These are phyloP conservation scores for Capreolus pygargus DNA, from an alignment of 2,113 vertebrate species.

Conservation along the genomic window DNA sequence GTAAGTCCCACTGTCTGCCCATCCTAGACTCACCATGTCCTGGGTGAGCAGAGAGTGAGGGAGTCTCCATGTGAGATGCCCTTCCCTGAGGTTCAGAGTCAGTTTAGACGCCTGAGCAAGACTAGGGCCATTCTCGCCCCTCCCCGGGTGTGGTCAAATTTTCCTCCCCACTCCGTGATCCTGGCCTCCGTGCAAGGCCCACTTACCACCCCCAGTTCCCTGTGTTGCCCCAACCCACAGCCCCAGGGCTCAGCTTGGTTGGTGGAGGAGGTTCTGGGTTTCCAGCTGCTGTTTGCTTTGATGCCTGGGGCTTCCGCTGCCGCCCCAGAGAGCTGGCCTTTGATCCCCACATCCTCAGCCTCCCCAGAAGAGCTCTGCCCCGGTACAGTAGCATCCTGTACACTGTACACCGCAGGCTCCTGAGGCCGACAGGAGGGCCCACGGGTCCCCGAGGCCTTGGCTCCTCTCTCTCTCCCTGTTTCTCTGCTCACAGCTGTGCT, in stretches of 20 bases:
- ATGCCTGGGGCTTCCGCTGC: constrained; percentile 43
- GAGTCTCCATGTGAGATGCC: background rate
- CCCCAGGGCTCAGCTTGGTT: background rate
- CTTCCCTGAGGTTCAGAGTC: background rate
- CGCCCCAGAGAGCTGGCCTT: constrained; percentile 34
- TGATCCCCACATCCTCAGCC: constrained; percentile 57
- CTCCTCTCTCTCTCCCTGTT: background rate
- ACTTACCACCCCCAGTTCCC: background rate
- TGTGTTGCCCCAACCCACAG: background rate
- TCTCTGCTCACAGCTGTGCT: background rate
- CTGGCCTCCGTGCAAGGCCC: background rate
- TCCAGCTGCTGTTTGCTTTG: background rate
- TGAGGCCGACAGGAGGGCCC: background rate
- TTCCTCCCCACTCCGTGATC: background rate
- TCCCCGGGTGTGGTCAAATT: background rate
- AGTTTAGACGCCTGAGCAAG: background rate
- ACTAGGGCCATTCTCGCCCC: background rate
- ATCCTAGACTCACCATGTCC: background rate
- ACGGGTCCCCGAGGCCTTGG: background rate
- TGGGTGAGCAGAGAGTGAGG: background rate
- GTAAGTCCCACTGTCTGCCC: background rate
- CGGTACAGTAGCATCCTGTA: constrained; percentile 38
- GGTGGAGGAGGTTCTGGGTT: background rate
- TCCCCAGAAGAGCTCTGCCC: background rate
- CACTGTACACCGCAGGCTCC: background rate